Base-by-base conservation (phyloP, 92 coral and sea anemone species). In the Chrysogorgia sp. region DNA sequence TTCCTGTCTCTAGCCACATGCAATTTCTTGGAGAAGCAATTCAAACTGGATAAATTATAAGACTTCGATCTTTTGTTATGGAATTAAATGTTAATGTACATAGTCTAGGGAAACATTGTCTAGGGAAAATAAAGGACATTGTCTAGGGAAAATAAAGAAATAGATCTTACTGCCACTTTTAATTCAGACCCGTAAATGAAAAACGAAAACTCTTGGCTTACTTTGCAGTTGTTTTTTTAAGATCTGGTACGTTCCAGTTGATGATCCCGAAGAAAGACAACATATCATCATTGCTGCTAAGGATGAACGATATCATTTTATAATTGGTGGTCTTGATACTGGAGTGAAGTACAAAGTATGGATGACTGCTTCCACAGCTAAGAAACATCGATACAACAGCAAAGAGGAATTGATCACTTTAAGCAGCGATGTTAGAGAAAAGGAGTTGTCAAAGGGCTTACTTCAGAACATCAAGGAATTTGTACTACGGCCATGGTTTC, bases 401-500 rank as follows among this genome's bases (percentile, higher is more conserved):
- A 34, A 77, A 19, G 26, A 57, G 14, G 35, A 68, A 8, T 64
- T 60, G 22, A 35, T 74, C 68, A 24, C 56, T 56, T 14, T 69
- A 40, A 55, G 22, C 5, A 13, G 5, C 0, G 37, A 53, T 5
- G 15, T 66, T 29, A 21, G 25, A 32, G 74, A 9, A 50, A 58
- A 15, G 7, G 37, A 49, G 12, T 40, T 49, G 1, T 9, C 34
- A 28, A 72, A 32, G 6, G 31, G 65, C 19, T 8, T 8, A 33
- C 20, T 34, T 29, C 19, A 90, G 48, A 86, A 83, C 25, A 88
- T 96, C 53, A 89, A 90, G 55, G 67, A 40, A 68, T 85, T 96
- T 21, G 88, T 91, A 29, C 83, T 93, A 7, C 86, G 92, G 67
- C 92, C 99, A 0, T 96, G 99, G 99, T 96, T 96, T 68, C 90